These are phyloP conservation scores for Holothuria leucospilota DNA, from an alignment of 53 echinoderm and acorn worm genomes.

Conservation along the genomic window DNA sequence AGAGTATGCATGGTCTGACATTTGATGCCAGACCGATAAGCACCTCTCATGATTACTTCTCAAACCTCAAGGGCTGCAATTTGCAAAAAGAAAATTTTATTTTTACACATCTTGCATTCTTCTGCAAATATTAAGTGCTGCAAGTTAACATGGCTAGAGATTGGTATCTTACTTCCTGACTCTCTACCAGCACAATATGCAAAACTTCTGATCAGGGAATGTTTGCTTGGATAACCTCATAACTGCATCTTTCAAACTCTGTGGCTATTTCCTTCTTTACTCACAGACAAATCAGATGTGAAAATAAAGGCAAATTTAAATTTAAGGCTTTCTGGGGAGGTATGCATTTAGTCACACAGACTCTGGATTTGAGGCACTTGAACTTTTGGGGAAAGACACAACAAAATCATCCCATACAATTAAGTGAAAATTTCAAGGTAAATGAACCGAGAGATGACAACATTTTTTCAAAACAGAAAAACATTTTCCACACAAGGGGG, in stretches of 20 bases:
- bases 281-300: neutral
- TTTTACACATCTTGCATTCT: slow-evolving; percentile 16
- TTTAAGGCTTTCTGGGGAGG: neutral
- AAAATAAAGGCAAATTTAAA: neutral
- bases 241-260: neutral
- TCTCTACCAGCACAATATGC: neutral
- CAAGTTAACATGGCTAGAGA: slow-evolving; percentile 25
- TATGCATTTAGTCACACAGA: neutral
- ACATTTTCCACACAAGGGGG: too few relatives aligned
- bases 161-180: slow-evolving; percentile 24
- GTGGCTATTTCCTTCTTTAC: neutral
- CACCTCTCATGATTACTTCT: slow-evolving; percentile 43
- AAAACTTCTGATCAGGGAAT: too few relatives aligned
- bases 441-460: too few relatives aligned
- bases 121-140: slow-evolving; percentile 6
- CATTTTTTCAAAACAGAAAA: too few relatives aligned
- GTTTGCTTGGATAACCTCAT: too few relatives aligned
- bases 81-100: slow-evolving; percentile 36
- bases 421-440: too few relatives aligned
- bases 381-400: too few relatives aligned
- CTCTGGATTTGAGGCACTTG: too few relatives aligned
- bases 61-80: slow-evolving; percentile 43
- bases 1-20: slow-evolving; percentile 37
- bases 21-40: slow-evolving; percentile 41
- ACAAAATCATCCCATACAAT: too few relatives aligned